These are phyloP conservation scores for Orcinus orca DNA, from an alignment of 2,113 vertebrate species.

Conservation along the genomic window DNA sequence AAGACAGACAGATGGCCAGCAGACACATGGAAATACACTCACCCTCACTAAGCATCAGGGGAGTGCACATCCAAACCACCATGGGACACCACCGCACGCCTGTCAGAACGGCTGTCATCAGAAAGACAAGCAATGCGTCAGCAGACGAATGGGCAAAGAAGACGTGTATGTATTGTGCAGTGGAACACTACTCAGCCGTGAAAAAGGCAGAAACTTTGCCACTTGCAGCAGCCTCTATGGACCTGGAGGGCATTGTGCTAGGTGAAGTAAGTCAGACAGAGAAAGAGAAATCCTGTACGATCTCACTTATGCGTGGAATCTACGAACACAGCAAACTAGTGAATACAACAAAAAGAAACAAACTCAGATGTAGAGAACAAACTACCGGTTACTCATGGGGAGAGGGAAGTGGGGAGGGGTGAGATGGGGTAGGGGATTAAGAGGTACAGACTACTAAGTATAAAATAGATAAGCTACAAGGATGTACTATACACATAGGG, in stretches of 20 bases:
- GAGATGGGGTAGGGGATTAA: no score
- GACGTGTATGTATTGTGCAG: accelerated
- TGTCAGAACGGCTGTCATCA: neutral
- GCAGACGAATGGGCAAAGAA: neutral
- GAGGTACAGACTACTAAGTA: no score
- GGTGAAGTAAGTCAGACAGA: neutral
- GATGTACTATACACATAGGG: no score
- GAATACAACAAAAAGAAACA: no score
- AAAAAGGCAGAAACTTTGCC: neutral
- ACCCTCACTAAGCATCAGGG: neutral
- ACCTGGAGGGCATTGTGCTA: neutral
- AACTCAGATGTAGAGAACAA: no score
- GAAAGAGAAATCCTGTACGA: neutral
- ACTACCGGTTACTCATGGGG: no score
- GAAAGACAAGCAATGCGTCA: neutral
- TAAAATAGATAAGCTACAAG: no score
- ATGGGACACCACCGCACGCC: accelerated
- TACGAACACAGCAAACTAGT: no score
- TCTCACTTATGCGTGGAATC: neutral
- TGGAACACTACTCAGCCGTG: neutral
- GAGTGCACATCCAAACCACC: accelerated
- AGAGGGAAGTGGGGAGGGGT: no score
- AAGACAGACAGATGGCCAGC: neutral
- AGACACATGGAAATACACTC: accelerated
- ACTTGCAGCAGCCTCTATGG: neutral